Evolutionary conservation across 2,888 invertebrate species (phyloP).

Genomic region (Chironomus riparius): DNA sequence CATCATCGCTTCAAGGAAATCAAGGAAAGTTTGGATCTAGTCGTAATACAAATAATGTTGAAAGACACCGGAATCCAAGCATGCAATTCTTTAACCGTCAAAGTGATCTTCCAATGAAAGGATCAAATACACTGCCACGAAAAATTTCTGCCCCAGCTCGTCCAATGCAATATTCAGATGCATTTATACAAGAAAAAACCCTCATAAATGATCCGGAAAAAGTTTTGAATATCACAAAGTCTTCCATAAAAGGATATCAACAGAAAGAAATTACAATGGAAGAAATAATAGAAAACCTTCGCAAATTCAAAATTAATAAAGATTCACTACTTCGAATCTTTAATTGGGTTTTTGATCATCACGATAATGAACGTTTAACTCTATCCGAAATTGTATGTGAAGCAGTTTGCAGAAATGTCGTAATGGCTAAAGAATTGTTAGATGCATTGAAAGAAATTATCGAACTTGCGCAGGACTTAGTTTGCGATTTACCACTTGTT

Average conservation of each 20-base stretch:
- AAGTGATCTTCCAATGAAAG: conserved; percentile 6
- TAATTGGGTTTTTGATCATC: conserved; percentile 17
- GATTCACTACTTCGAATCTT: not conserved
- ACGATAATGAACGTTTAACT: conserved; percentile 7
- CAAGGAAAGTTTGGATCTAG: conserved; percentile 13
- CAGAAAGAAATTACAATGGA: not conserved
- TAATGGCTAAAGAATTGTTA: conserved; percentile 7
- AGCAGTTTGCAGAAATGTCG: not conserved
- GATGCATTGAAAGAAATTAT: conserved; percentile 21
- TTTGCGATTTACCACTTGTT: conserved; percentile 16
- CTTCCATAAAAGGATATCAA: not conserved
- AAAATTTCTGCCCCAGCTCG: conserved; percentile 23
- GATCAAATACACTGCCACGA: not conserved
- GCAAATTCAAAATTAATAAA: not conserved
- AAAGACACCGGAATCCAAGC: not conserved
- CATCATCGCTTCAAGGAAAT: not conserved
- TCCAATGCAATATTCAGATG: conserved; percentile 2
- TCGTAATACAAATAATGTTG: not conserved
- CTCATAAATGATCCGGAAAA: not conserved
- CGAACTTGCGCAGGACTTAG: conserved; percentile 14
- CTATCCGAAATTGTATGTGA: conserved; percentile 18
- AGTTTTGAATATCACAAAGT: not conserved
- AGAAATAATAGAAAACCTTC: not conserved
- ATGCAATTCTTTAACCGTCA: not conserved
- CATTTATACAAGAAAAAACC: not conserved